Evolutionary conservation across 2,113 vertebrate genomes (phyloP).

Genomic region (Euleptes europaea): DNA sequence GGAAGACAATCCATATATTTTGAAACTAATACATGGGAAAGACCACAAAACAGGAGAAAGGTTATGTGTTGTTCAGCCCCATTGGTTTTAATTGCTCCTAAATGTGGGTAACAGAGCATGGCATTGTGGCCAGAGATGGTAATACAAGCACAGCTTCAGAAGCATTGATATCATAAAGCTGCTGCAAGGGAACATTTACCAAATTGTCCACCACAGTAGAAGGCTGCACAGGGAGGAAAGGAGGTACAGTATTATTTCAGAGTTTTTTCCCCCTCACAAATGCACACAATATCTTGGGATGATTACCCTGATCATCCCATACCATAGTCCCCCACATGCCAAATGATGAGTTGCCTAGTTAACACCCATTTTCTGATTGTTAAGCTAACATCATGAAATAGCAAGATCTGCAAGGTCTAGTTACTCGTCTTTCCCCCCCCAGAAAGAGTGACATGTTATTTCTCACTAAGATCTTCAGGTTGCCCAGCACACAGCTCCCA

Average conservation of each 20-base stretch:
- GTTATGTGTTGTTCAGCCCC: background rate
- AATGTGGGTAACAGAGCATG: background rate
- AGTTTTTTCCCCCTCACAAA: background rate
- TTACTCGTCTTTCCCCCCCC: background rate
- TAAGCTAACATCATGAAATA: background rate
- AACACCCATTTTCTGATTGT: background rate
- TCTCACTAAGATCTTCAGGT: background rate
- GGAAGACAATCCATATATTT: background rate
- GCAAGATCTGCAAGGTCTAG: fast-evolving
- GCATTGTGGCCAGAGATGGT: constrained; percentile 5
- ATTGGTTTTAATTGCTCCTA: constrained; percentile 10
- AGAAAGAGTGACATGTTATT: background rate
- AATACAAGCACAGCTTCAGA: background rate
- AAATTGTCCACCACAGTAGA: background rate
- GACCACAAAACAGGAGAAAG: background rate
- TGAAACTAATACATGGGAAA: background rate
- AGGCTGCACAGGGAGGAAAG: background rate
- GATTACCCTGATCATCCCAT: background rate
- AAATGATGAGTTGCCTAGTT: background rate
- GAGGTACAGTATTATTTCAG: background rate
- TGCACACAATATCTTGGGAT: background rate
- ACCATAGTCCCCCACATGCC: background rate
- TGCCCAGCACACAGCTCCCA: background rate
- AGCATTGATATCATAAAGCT: background rate
- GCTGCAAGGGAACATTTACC: background rate